Evolutionary conservation across 2,888 invertebrate genomes (phyloP).

Genomic region (Venusia cambrica): DNA sequence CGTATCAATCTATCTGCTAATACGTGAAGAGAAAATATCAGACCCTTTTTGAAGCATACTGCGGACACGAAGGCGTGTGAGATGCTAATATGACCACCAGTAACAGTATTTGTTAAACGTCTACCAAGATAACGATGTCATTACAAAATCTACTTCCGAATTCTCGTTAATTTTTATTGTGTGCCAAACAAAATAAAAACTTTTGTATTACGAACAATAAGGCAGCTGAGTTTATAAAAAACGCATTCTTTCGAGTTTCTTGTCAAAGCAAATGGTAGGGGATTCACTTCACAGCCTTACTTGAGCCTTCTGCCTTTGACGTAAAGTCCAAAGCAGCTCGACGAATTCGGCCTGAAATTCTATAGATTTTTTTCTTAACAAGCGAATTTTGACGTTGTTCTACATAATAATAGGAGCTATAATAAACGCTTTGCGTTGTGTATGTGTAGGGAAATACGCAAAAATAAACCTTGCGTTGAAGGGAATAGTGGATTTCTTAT

Average conservation of each 20-base stretch:
- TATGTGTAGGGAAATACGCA: background rate
- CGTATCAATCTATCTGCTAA: too few relatives aligned
- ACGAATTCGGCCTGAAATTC: background rate
- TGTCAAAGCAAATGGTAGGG: conserved; percentile 14
- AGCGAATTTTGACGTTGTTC: conserved; percentile 10
- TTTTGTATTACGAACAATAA: conserved; percentile 26
- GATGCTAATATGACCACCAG: too few relatives aligned
- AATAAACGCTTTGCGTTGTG: conserved; percentile 6
- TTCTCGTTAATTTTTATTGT: conserved; percentile 36
- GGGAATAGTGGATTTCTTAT: conserved; percentile 1
- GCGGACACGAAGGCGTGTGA: too few relatives aligned
- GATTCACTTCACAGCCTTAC: conserved; percentile 4
- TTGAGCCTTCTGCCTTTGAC: background rate
- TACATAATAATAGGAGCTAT: conserved; percentile 7
- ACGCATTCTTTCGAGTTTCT: conserved; percentile 13
- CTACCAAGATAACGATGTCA: too few relatives aligned
- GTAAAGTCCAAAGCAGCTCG: conserved; percentile 1
- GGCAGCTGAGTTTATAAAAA: conserved; percentile 8
- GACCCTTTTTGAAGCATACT: too few relatives aligned
- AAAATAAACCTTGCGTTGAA: conserved; percentile 4
- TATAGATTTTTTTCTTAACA: conserved; percentile 2
- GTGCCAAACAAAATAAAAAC: conserved; percentile 27
- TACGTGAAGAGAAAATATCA: too few relatives aligned
- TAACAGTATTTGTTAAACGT: too few relatives aligned
- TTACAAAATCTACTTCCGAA: conserved; percentile 38